Base-by-base conservation (phyloP, 2,113 vertebrate genomes). In the Trochalopteron elliotii region DNA sequence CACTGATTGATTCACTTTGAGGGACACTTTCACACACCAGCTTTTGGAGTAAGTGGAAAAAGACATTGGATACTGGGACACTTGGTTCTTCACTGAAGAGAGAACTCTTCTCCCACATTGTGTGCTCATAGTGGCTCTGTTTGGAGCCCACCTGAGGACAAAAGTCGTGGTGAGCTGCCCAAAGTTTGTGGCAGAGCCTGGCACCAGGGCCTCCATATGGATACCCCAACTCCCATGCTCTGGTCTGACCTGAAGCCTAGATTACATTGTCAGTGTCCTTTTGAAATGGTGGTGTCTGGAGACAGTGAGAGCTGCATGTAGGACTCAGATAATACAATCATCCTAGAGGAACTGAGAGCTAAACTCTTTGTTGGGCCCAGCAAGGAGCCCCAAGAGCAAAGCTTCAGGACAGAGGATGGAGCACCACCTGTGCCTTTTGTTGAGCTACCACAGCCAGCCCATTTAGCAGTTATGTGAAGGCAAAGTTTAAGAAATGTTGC, bases 141-240 rank as follows among this genome's bases (percentile, higher is more conserved):
- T 81, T 63, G 69, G 39, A 63, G 20, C 20, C 27, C 5, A 1
- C 18, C 6, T 50, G 2, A 10, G 70, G 35, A 55, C 35, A 64
- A 28, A 78, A 83, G 44, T 31, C 2, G 2, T 4, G 3, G 49
- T 77, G 5, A 59, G 13, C 53, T 35, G 37, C 19, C 42, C 8
- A 1, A 42, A 74, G 39, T 37, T 45, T 35, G 42, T 42, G 39
- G 44, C 53, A 64, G 71, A n/a, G 68, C 21, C 80, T 63, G 64
- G 31, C 9, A 39, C 42, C 67, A 74, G 35, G 45, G 39, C 31
- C 42, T 81, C 42, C 39, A 17, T 35, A 22, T 0, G 0, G 71
- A 71, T 42, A 42, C 70, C 49, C n/a, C 35, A 71, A 11, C 30
- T 39, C 42, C 27, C 0, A 0, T 49, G 40, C 55, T 44, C 22